Evolutionary conservation across 2,888 invertebrate genomes (phyloP).

Genomic region (Drosophila macrospina): DNA sequence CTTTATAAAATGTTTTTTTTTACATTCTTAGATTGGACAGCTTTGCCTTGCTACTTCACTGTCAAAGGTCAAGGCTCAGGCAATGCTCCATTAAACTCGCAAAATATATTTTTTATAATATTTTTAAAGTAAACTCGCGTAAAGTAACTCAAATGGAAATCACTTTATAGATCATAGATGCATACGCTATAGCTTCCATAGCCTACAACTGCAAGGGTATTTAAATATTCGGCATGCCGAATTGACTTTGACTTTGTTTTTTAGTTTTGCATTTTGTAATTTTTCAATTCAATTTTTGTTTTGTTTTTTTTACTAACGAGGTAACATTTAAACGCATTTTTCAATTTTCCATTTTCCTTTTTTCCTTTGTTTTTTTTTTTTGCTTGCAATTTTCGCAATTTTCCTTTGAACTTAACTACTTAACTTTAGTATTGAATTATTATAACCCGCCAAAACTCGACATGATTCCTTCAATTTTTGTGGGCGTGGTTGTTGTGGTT

Average conservation of each 20-base stretch:
- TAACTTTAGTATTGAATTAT: conserved; percentile 37
- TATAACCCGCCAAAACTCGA: conserved; percentile 3
- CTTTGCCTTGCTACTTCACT: no score
- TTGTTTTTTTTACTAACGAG: conserved; percentile 71
- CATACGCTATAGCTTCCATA: neutral
- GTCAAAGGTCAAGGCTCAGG: no score
- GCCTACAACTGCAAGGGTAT: conserved; percentile 1
- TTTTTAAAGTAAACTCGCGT: no score
- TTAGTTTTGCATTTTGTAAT: conserved; percentile 19
- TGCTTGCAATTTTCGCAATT: conserved; percentile 24
- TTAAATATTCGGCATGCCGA: conserved; percentile 10
- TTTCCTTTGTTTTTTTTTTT: conserved; percentile 22
- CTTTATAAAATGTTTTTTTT: no score
- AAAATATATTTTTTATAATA: no score
- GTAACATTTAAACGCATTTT: conserved; percentile 81
- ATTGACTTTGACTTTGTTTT: conserved; percentile 7
- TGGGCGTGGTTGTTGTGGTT: conserved; percentile 14
- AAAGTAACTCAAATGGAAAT: no score
- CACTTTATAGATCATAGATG: no score
- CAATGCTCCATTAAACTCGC: no score
- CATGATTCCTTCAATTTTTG: neutral
- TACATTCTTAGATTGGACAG: no score
- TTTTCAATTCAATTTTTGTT: conserved; percentile 23
- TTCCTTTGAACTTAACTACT: conserved; percentile 55
- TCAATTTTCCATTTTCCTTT: conserved; percentile 34